Evolutionary conservation across 2,888 invertebrate species (phyloP), one percentile per base, ranked within the genome.

Genomic region (Psylliodes chrysocephalus): DNA sequence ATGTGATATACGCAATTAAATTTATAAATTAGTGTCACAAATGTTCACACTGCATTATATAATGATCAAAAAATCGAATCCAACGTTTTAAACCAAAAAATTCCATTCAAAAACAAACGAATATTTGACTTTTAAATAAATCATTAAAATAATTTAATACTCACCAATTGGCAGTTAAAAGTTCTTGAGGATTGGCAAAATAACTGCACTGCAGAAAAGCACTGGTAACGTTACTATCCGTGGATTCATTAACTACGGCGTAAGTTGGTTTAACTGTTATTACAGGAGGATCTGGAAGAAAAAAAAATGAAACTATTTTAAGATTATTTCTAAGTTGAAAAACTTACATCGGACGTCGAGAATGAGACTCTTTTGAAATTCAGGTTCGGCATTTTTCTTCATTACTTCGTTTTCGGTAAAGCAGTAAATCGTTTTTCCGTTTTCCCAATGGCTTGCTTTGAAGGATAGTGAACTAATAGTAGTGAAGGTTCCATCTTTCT

Each of bases 291-390:
- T 94, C 95, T 95, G 85, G 0, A 84, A 83, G 75, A 22, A 22
- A 22, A n/a, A n/a, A n/a, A n/a, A n/a, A n/a, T 6, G 22, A 22
- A 4, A 22, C 22, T 22, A 22, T 2, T 22, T 22, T 4, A 38
- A 38, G 14, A 38, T n/a, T 14, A 38, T n/a, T n/a, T n/a, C n/a
- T n/a, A n/a, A n/a, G n/a, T n/a, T 38, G 4, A 38, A 38, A 44
- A 44, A 89, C 94, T 91, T 88, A 96, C 95, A 95, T 84, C 92
- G 87, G 64, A 96, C 93, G 83, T 94, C 92, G 64, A 95, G 84
- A 44, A 88, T 88, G 40, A 89, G 84, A 6, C 87, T 87, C 28
- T 89, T 88, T 69, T 90, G 87, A 80, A 94, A 86, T 1, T 94
- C 92, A 60, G 90, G 89, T 75, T 93, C 91, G 40, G 89, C 87